Conservation (phyloP, 2,888 invertebrate genomes). For the Dasypolia templi region DNA sequence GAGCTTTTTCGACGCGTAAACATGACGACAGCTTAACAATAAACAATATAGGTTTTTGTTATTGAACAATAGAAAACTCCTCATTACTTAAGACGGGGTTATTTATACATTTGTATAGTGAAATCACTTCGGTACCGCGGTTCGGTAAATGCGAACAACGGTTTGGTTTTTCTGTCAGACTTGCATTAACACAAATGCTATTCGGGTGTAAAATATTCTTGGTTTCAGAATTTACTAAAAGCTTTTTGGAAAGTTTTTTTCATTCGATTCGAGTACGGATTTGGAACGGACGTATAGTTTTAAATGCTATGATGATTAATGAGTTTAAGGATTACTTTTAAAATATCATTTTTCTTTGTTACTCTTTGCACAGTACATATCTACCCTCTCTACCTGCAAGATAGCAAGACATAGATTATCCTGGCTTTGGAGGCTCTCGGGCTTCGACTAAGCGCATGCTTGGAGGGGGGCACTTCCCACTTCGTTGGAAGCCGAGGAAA, state of each 20-base stretch:
- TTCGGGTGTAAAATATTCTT: conserved; percentile 54
- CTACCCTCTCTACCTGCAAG: neutral
- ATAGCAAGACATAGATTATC: too few species aligned
- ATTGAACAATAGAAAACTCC: conserved; percentile 65
- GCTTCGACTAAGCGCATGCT: too few species aligned
- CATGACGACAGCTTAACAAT: conserved; percentile 53
- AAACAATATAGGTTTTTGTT: conserved; percentile 44
- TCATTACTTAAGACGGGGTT: conserved; percentile 70
- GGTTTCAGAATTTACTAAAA: conserved; percentile 38
- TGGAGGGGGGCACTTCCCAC: too few species aligned
- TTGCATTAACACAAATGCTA: conserved; percentile 67
- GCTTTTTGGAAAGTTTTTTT: conserved; percentile 15
- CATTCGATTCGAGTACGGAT: neutral
- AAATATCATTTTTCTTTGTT: neutral
- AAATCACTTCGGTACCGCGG: conserved; percentile 42
- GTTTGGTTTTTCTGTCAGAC: conserved; percentile 62
- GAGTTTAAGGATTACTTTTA: neutral
- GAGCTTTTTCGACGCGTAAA: conserved; percentile 51
- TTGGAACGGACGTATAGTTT: neutral
- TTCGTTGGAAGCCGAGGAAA: too few species aligned
- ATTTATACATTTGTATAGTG: conserved; percentile 55
- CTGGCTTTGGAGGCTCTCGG: too few species aligned
- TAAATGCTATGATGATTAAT: neutral
- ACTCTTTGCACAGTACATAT: neutral
- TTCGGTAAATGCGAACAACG: conserved; percentile 39